A percentile compares a stretch with the other conserved stretches of the same genome.
phyloP scores from a whole-genome alignment of 2,113 vertebrate genomes.

The Propithecus coquereli region DNA sequence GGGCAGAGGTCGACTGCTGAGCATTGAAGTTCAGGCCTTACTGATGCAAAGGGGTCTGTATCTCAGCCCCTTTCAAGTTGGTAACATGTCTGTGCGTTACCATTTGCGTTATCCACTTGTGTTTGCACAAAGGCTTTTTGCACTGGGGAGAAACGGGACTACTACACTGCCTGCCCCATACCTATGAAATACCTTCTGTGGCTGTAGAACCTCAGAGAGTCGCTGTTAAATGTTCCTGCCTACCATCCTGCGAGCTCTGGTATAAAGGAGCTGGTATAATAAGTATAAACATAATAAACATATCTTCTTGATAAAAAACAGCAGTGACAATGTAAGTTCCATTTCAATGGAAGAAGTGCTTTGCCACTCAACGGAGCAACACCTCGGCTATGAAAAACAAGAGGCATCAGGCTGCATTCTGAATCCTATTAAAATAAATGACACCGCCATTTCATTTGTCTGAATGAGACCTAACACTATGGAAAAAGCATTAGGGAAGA shows the following conservation, averaged over 20 bases:
- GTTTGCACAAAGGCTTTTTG: neutral
- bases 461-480: neutral
- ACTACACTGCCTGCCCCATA: neutral
- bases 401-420: neutral
- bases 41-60: neutral
- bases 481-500: neutral
- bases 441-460: neutral
- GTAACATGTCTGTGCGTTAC: too few relatives aligned
- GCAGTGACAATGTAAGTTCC: neutral
- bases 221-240: neutral
- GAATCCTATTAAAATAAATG: neutral
- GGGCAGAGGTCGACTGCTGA: neutral
- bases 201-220: neutral
- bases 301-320: constrained; percentile 6
- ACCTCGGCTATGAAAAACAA: neutral
- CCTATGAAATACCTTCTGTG: neutral
- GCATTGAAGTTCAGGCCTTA: neutral
- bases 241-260: neutral
- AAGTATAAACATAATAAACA: neutral
- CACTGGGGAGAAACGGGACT: neutral
- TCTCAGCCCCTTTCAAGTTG: neutral
- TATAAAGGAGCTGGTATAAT: neutral
- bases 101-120: neutral
- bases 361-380: neutral
- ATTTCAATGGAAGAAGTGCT: neutral